Base-by-base conservation (phyloP, 2,797 vertebrate species). In the Tapirus indicus region DNA sequence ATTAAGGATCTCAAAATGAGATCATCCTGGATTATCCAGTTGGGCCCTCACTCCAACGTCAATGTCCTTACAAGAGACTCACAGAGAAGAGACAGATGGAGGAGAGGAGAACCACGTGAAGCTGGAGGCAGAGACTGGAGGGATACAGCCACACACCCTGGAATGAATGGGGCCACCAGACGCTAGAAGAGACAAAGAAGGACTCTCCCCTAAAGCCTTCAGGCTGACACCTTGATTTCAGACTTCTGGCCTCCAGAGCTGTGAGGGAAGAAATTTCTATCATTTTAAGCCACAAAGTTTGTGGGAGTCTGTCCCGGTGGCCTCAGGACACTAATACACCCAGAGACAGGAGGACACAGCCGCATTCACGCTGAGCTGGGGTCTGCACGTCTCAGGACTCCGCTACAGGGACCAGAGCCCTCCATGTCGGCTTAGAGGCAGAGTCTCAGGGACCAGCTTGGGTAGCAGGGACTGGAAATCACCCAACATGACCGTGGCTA, bases 401-500 rank as follows among this genome's bases (percentile, higher is more conserved):
- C 23, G 79, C 29, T 69, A 7, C 27, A 10, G 14, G 69, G 32
- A 32, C 72, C 47, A 3, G 29, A 10, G 32, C 1, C 10, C 75
- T 68, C 71, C 74, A 1, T 8, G 17, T n/a, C 1, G 5, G 21
- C 54, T 52, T 9, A 72, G 32, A 75, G 49, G 38, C 58, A 27
- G n/a, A 52, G 2, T 58, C 23, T 58, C 60, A 18, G 62, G 60
- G 84, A 74, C 64, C 41, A 35, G 38, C 64, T 17, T 8, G 54
- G 78, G 85, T 23, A 44, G 13, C 6, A 72, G 60, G 75, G 66
- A 62, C 23, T 21, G 17, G 90, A 85, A 91, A 49, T 77, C 78
- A 72, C 90, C 84, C 64, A 6, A 23, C 29, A 44, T 92, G 96
- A 94, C 38, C 18, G 6, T 6, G 60, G 79, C 78, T 66, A 54